phyloP scores from a whole-genome alignment of 2,888 invertebrate genomes.

The Allolobophora icterica region DNA sequence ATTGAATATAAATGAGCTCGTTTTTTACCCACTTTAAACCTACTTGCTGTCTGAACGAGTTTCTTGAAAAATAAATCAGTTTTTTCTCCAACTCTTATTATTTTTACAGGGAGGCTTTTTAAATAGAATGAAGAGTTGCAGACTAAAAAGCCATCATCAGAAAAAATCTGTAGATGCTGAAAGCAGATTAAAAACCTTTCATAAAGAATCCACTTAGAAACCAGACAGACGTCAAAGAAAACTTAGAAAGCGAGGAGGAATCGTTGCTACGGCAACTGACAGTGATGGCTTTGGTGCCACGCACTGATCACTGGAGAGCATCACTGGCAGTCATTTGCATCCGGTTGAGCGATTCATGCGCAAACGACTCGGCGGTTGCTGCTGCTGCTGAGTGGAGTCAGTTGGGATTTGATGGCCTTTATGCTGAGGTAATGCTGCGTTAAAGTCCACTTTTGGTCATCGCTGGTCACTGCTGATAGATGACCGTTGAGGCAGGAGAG shows the following conservation, averaged over 20 bases:
- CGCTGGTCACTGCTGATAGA: constrained; percentile 17
- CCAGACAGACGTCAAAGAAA: not conserved
- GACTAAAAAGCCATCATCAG: not conserved
- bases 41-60: no score
- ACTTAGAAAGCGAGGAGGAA: not conserved
- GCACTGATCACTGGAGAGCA: constrained; percentile 17
- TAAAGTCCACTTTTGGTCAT: constrained; percentile 17
- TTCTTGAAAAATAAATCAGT: no score
- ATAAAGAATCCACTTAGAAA: not conserved
- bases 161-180: not conserved
- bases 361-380: not conserved
- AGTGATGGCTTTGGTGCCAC: not conserved
- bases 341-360: constrained; percentile 4
- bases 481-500: constrained; percentile 17
- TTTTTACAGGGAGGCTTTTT: not conserved
- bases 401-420: constrained; percentile 17
- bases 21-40: no score
- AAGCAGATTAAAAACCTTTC: not conserved
- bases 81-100: no score
- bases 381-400: not conserved
- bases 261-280: constrained; percentile 1
- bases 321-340: constrained; percentile 11
- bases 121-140: not conserved
- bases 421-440: constrained; percentile 6
- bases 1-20: no score